Conservation (phyloP, 2,113 vertebrate species). For the Ginglymostoma cirratum region DNA sequence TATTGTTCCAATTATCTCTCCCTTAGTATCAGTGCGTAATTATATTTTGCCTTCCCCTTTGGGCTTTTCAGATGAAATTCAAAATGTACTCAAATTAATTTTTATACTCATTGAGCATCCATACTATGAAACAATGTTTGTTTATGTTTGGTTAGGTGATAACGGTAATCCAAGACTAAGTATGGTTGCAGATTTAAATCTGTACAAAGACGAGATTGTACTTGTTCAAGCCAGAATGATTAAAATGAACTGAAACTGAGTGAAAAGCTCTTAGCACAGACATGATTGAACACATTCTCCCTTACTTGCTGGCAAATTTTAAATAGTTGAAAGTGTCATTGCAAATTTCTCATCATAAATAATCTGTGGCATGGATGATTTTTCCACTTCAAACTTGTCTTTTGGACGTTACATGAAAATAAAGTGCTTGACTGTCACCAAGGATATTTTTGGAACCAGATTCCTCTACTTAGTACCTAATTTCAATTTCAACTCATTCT, state of each 20-base stretch:
- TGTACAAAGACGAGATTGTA: not conserved
- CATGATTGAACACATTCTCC: not conserved
- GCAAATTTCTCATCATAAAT: not conserved
- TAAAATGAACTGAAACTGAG: not conserved
- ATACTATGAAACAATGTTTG: not conserved
- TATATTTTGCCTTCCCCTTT: constrained; percentile 7
- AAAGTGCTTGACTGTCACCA: not conserved
- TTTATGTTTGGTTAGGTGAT: not conserved
- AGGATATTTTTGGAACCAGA: not conserved
- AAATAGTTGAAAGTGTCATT: not conserved
- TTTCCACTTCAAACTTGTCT: not conserved
- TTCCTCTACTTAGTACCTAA: not conserved
- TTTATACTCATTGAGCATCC: not conserved
- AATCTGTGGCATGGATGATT: not conserved
- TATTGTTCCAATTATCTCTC: not conserved
- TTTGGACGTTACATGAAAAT: not conserved
- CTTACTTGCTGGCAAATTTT: not conserved
- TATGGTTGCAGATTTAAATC: not conserved
- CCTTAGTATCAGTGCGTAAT: not conserved
- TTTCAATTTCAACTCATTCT: not conserved
- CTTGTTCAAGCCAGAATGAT: not conserved
- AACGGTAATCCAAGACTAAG: not conserved
- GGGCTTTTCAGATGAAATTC: not conserved
- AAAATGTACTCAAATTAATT: constrained; percentile 6
- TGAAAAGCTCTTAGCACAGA: not conserved